Evolutionary conservation across 2,797 vertebrate species (phyloP).

Genomic region (Tenualosa ilisha): DNA sequence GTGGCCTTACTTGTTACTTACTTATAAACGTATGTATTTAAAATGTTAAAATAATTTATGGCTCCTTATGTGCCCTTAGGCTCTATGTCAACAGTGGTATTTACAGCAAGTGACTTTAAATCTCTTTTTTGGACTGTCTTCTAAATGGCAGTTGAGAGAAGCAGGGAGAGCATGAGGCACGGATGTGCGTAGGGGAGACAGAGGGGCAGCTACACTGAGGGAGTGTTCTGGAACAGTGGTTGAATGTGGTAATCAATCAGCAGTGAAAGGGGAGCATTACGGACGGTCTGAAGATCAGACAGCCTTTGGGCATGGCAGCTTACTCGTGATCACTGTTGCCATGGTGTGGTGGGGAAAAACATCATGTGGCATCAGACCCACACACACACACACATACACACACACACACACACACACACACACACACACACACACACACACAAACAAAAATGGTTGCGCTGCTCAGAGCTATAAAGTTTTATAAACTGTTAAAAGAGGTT

Average conservation of each 20-base stretch:
- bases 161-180: too few species aligned
- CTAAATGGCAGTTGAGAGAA: too few species aligned
- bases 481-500: neutral
- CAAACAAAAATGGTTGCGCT: neutral
- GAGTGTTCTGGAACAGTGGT: neutral
- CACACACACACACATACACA: neutral
- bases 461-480: neutral
- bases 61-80: too few species aligned
- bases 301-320: neutral
- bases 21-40: too few species aligned
- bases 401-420: neutral
- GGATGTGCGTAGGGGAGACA: neutral
- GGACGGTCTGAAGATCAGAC: neutral
- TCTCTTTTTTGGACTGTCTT: neutral
- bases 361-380: neutral
- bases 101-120: neutral
- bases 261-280: neutral
- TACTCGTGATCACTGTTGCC: conserved; percentile 8
- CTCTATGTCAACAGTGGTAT: neutral
- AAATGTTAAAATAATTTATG: too few species aligned
- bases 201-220: neutral
- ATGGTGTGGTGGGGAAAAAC: neutral
- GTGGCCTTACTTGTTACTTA: too few species aligned
- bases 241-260: neutral
- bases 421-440: neutral